Conservation (phyloP, 2,888 invertebrate genomes). For the Cartodere bifasciata region DNA sequence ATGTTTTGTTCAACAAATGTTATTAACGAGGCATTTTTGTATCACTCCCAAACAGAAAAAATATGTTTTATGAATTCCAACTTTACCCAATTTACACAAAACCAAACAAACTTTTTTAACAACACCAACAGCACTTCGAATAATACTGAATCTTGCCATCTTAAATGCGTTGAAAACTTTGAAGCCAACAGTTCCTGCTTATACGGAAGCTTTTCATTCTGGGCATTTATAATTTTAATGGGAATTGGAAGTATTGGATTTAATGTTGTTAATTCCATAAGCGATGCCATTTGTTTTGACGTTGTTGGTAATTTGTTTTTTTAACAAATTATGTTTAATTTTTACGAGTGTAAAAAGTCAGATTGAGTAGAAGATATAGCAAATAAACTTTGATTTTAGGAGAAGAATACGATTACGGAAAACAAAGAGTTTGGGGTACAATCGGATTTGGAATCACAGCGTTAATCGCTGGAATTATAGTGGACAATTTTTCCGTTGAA, state of each 20-base stretch:
- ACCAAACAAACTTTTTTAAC: too few relatives aligned
- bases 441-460: slow-evolving; percentile 68
- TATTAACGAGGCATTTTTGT: too few relatives aligned
- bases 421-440: slow-evolving; percentile 73
- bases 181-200: slow-evolving; percentile 30
- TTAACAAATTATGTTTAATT: too few relatives aligned
- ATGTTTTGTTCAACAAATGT: too few relatives aligned
- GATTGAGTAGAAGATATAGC: too few relatives aligned
- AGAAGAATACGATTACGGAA: slow-evolving; percentile 58
- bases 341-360: too few relatives aligned
- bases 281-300: slow-evolving; percentile 85
- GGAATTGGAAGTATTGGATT: slow-evolving; percentile 66
- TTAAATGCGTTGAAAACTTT: slow-evolving; percentile 25
- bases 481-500: slow-evolving; percentile 50
- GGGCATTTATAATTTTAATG: slow-evolving; percentile 60
- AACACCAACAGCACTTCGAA: too few relatives aligned
- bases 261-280: slow-evolving; percentile 75
- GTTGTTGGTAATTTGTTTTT: slow-evolving; percentile 60
- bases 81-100: too few relatives aligned
- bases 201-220: slow-evolving; percentile 52
- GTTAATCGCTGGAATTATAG: slow-evolving; percentile 52
- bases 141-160: too few relatives aligned
- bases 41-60: too few relatives aligned
- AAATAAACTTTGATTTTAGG: slow-evolving; percentile 44
- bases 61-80: too few relatives aligned